These are phyloP conservation scores for Riparia riparia DNA, from an alignment of 2,113 vertebrate species.

Conservation along the genomic window DNA sequence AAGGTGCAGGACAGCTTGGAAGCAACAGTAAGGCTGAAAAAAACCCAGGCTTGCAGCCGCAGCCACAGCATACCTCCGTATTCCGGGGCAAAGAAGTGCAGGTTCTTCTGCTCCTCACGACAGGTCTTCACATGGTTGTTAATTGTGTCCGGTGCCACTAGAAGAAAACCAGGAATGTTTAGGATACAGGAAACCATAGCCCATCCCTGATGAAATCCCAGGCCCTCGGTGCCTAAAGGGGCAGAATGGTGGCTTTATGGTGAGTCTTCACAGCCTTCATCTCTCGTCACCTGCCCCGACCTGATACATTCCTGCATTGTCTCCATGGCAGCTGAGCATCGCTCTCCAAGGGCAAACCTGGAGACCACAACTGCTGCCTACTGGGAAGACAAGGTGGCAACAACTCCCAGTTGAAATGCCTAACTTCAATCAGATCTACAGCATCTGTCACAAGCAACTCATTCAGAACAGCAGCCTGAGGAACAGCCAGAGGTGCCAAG, in stretches of 20 bases:
- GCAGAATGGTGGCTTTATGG: not conserved
- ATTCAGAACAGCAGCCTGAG: not conserved
- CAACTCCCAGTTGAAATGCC: not conserved
- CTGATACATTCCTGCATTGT: accelerated
- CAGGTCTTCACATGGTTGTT: slow-evolving; percentile 99
- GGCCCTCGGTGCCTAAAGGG: not conserved
- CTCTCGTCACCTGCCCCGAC: not conserved
- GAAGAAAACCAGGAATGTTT: slow-evolving; percentile 24
- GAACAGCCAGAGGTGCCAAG: not conserved
- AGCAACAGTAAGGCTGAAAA: not conserved
- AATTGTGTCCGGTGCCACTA: slow-evolving; percentile 97
- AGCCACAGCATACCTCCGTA: slow-evolving; percentile 86
- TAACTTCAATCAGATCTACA: not conserved
- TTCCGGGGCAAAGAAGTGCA: slow-evolving; percentile 98
- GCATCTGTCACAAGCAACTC: not conserved
- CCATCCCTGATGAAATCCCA: not conserved
- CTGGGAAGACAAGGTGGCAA: not conserved
- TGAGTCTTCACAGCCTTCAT: not conserved
- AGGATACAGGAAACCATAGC: not conserved
- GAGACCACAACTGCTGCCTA: not conserved
- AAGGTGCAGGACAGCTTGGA: not conserved
- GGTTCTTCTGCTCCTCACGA: slow-evolving; percentile 97
- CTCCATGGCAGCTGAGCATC: not conserved
- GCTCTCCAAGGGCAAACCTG: not conserved
- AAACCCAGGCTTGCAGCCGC: not conserved